Evolutionary conservation across 2,797 vertebrate species (phyloP).

Genomic region (Menidia menidia): DNA sequence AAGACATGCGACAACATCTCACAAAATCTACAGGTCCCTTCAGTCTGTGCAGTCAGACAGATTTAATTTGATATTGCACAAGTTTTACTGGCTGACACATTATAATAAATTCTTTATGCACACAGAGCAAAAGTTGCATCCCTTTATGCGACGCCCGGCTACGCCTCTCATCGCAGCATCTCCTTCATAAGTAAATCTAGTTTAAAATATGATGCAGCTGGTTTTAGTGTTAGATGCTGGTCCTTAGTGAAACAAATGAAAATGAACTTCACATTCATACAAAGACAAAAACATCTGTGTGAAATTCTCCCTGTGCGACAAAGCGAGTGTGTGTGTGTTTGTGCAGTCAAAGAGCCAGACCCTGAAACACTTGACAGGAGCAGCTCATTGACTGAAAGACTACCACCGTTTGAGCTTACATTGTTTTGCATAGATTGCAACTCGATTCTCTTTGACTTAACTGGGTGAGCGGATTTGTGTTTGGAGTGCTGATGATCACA

Average conservation of each 20-base stretch:
- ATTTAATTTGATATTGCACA: constrained; percentile 62
- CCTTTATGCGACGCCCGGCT: constrained; percentile 20
- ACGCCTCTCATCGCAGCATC: constrained; percentile 12
- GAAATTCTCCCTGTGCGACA: constrained; percentile 1
- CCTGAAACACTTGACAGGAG: neutral
- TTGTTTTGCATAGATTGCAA: too few relatives aligned
- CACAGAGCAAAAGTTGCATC: constrained; percentile 37
- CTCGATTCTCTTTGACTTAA: too few relatives aligned
- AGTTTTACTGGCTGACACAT: constrained; percentile 23
- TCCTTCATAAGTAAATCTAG: constrained; percentile 16
- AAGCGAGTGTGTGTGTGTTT: neutral
- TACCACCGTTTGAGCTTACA: neutral
- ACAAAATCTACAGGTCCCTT: constrained; percentile 25
- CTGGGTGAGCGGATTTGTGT: too few relatives aligned
- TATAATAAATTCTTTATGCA: constrained; percentile 16
- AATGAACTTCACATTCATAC: neutral
- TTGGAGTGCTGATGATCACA: too few relatives aligned
- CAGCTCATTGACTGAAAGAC: neutral
- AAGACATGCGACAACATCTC: constrained; percentile 14
- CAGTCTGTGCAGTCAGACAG: constrained; percentile 13
- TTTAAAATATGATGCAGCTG: constrained; percentile 14
- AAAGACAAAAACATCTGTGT: constrained; percentile 12
- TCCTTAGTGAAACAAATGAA: constrained; percentile 6
- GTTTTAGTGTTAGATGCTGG: constrained; percentile 51
- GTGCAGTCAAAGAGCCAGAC: too few relatives aligned